phyloP scores from a whole-genome alignment of 2,888 invertebrate genomes.

The Philaethria dido region DNA sequence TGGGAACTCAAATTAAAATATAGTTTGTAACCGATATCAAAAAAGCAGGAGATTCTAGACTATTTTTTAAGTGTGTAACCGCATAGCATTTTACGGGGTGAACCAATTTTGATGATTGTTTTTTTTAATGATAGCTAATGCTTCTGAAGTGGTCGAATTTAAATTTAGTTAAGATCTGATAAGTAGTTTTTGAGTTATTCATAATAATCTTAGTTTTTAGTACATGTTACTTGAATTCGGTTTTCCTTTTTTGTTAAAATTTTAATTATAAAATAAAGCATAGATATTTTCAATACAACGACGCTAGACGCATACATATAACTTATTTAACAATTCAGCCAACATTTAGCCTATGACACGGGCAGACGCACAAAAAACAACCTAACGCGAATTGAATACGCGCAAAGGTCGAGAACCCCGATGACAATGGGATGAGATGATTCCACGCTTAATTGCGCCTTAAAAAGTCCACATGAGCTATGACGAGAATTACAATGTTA shows the following conservation, averaged over 20 bases:
- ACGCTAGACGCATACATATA: slow-evolving; percentile 20
- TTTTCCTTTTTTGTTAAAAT: too few species aligned
- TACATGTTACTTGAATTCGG: too few species aligned
- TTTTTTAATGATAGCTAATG: too few species aligned
- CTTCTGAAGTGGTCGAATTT: too few species aligned
- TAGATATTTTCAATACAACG: background rate
- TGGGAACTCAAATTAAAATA: background rate
- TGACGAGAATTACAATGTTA: slow-evolving; percentile 25
- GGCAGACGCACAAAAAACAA: slow-evolving; percentile 54
- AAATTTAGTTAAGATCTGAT: too few species aligned
- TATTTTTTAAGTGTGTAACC: too few species aligned
- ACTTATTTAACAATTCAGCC: slow-evolving; percentile 29
- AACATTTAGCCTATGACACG: slow-evolving; percentile 49
- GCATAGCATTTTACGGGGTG: too few species aligned
- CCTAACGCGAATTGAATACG: slow-evolving; percentile 61
- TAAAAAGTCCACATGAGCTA: slow-evolving; percentile 45
- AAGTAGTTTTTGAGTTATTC: too few species aligned
- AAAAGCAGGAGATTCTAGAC: too few species aligned
- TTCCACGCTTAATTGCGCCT: slow-evolving; percentile 58
- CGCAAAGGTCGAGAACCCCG: slow-evolving; percentile 69
- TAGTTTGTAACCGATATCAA: too few species aligned
- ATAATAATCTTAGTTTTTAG: too few species aligned
- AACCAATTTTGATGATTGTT: too few species aligned
- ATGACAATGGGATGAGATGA: slow-evolving; percentile 65
- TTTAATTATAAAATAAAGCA: background rate